phyloP scores from a whole-genome alignment of 2,113 vertebrate genomes.

The Platysteira castanea region DNA sequence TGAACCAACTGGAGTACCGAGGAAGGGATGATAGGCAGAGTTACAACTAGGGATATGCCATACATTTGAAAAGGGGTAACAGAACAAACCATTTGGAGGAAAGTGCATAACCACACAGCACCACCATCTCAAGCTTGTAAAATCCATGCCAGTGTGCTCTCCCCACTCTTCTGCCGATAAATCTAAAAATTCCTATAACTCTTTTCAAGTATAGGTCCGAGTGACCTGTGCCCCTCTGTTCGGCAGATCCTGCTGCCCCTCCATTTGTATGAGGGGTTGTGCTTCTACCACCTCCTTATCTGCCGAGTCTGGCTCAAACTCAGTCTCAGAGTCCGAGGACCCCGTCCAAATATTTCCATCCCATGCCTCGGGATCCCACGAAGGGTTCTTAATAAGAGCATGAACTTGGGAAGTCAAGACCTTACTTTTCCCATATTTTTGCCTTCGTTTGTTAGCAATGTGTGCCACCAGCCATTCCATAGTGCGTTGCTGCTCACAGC shows the following conservation, averaged over 20 bases:
- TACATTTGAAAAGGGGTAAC: too few relatives aligned
- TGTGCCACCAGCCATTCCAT: neutral
- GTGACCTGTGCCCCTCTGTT: neutral
- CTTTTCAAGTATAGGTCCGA: neutral
- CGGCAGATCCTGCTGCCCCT: neutral
- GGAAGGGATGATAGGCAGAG: too few relatives aligned
- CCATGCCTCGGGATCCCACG: neutral
- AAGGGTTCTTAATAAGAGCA: neutral
- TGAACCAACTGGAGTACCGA: too few relatives aligned
- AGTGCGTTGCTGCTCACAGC: neutral
- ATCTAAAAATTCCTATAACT: neutral
- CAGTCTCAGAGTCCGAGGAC: neutral
- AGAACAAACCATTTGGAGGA: too few relatives aligned
- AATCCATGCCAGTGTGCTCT: neutral
- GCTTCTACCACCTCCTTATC: neutral
- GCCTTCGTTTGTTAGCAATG: neutral
- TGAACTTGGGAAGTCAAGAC: neutral
- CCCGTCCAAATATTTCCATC: neutral
- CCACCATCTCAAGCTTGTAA: neutral
- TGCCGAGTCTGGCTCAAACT: neutral
- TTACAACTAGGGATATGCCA: too few relatives aligned
- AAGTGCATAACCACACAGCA: too few relatives aligned
- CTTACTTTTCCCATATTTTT: neutral
- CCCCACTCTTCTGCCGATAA: neutral
- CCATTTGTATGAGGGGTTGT: neutral